A percentile compares a stretch with the other conserved stretches of the same genome.
These are phyloP conservation scores for Lacerta agilis DNA, from an alignment of 2,797 vertebrate genomes.

Conservation along the genomic window DNA sequence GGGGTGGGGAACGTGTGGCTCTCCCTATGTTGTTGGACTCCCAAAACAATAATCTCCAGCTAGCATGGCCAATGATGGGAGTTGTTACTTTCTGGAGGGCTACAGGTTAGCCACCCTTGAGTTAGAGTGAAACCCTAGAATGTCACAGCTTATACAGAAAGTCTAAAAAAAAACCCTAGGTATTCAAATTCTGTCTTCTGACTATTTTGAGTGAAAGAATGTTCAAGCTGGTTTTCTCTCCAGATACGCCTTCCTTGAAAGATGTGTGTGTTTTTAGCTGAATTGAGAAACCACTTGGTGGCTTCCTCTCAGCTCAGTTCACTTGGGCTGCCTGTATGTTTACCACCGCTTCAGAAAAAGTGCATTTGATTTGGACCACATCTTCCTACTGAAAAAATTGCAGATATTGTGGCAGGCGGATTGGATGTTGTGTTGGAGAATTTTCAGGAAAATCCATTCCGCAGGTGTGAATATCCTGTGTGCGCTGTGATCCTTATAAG, in stretches of 20 bases:
- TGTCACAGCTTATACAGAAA: not conserved
- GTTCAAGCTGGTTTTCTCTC: not conserved
- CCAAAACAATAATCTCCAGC: too few species aligned
- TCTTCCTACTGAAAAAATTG: not conserved
- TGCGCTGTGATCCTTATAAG: not conserved
- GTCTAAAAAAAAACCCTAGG: not conserved
- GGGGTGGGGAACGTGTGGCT: too few species aligned
- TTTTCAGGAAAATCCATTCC: not conserved
- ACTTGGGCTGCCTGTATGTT: not conserved
- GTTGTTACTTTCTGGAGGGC: too few species aligned
- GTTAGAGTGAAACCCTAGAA: too few species aligned
- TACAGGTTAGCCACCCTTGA: not conserved
- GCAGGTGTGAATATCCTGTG: not conserved
- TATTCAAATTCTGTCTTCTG: not conserved
- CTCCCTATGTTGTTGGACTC: too few species aligned
- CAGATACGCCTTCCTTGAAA: not conserved
- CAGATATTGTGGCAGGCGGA: not conserved
- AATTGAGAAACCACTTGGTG: not conserved
- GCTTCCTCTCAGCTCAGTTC: not conserved
- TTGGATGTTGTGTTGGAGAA: not conserved
- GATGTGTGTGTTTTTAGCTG: too few species aligned
- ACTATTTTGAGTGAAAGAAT: not conserved
- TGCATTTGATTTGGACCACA: not conserved
- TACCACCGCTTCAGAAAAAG: not conserved
- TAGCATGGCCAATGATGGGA: too few species aligned